Evolutionary conservation across 2,113 vertebrate genomes (phyloP).

Genomic region (Pardalotus punctatus): DNA sequence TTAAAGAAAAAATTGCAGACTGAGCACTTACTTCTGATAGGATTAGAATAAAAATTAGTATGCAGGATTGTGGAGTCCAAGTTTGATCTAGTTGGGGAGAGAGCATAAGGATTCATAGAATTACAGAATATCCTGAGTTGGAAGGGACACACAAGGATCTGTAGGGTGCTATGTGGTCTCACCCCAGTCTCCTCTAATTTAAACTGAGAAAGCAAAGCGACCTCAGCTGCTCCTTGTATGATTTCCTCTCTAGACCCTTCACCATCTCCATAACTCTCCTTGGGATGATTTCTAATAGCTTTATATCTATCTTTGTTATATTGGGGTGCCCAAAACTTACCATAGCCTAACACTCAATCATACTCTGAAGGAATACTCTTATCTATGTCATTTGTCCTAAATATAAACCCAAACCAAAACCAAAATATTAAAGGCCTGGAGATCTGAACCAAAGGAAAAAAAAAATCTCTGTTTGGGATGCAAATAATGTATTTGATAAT

Average conservation of each 20-base stretch:
- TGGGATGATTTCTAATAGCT: not conserved
- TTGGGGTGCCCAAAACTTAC: not conserved
- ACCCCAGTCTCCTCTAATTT: not conserved
- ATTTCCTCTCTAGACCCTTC: not conserved
- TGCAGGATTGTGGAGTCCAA: not conserved
- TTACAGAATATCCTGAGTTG: not conserved
- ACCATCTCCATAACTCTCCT: not conserved
- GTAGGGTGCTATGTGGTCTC: not conserved
- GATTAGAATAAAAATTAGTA: not conserved
- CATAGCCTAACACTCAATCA: not conserved
- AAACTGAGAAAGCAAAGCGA: not conserved
- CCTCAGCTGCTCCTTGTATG: not conserved
- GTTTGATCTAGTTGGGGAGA: not conserved
- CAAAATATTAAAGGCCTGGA: not conserved
- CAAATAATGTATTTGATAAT: not conserved
- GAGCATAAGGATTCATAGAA: not conserved
- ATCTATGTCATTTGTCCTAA: not conserved
- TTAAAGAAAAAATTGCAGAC: not conserved
- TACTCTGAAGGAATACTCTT: not conserved
- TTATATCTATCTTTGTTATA: not conserved
- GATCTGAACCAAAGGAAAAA: not conserved
- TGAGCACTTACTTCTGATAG: not conserved
- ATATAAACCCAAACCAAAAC: not conserved
- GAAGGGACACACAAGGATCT: too few species aligned
- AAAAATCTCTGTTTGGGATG: not conserved